Conservation (phyloP, 1,140 invertebrate species). For the Diprion similis region DNA sequence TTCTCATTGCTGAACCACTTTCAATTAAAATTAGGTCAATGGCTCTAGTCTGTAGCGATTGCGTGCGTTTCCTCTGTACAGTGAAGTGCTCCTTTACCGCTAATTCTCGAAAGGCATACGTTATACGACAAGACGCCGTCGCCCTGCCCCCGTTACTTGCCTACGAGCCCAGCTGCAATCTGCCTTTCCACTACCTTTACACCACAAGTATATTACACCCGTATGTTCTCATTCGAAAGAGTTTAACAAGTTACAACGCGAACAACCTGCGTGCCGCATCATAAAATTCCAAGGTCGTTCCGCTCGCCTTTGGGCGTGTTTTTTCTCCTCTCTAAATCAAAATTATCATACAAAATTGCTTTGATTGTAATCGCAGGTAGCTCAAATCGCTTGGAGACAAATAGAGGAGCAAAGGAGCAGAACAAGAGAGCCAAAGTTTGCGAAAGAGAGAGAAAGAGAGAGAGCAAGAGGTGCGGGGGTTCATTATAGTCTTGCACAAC, state of each 20-base stretch:
- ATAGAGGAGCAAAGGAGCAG: background rate
- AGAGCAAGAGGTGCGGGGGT: background rate
- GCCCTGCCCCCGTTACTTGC: background rate
- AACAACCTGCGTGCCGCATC: background rate
- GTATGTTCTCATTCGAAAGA: background rate
- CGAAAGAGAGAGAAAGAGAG: background rate
- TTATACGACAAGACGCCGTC: background rate
- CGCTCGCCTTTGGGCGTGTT: background rate
- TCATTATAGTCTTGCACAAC: background rate
- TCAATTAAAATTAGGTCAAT: background rate
- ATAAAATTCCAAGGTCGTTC: conserved; percentile 4
- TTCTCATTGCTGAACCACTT: background rate
- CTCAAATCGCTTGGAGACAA: background rate
- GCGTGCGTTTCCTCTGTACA: background rate
- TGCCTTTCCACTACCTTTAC: background rate
- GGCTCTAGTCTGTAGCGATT: background rate
- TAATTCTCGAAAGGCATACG: background rate
- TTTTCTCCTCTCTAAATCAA: background rate
- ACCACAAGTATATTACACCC: background rate
- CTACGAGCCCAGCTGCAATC: background rate
- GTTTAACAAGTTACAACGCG: background rate
- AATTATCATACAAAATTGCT: background rate
- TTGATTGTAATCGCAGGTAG: background rate
- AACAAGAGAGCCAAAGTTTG: background rate
- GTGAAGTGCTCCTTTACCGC: background rate